Evolutionary conservation across 2,797 vertebrate species (phyloP).

Genomic region (Sphenopsis melanotis): DNA sequence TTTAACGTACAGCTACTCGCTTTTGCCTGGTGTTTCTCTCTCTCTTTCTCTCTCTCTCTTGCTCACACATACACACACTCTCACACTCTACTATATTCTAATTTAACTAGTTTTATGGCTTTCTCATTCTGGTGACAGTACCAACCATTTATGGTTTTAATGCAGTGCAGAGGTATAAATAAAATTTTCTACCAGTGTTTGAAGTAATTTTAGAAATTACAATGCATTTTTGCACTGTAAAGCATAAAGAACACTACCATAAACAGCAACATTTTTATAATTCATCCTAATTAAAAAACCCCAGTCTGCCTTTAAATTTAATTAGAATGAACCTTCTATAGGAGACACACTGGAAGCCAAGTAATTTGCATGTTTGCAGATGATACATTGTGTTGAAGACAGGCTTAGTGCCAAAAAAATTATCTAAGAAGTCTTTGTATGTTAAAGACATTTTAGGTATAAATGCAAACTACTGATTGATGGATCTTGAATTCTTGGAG

Average conservation of each 20-base stretch:
- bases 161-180: not conserved
- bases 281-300: slow-evolving; percentile 54
- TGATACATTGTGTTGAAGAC: not conserved
- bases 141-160: not conserved
- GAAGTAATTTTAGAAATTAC: slow-evolving; percentile 32
- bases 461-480: not conserved
- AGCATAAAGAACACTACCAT: slow-evolving; percentile 21
- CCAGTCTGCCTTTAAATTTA: slow-evolving; percentile 54
- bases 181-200: not conserved
- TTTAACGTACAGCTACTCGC: not conserved
- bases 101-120: not conserved
- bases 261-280: slow-evolving; percentile 53
- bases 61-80: not conserved
- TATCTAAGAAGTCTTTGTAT: not conserved
- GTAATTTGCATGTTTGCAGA: slow-evolving; percentile 52
- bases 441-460: not conserved
- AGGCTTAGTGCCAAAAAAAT: not conserved
- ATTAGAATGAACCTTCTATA: slow-evolving; percentile 58
- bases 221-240: slow-evolving; percentile 18
- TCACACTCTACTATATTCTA: not conserved
- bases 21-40: not conserved
- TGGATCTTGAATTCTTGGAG: not conserved
- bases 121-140: not conserved
- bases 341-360: slow-evolving; percentile 11
- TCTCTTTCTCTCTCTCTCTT: not conserved